These are phyloP conservation scores for Neomonachus schauinslandi DNA, from an alignment of 2,113 vertebrate genomes.

Conservation along the genomic window DNA sequence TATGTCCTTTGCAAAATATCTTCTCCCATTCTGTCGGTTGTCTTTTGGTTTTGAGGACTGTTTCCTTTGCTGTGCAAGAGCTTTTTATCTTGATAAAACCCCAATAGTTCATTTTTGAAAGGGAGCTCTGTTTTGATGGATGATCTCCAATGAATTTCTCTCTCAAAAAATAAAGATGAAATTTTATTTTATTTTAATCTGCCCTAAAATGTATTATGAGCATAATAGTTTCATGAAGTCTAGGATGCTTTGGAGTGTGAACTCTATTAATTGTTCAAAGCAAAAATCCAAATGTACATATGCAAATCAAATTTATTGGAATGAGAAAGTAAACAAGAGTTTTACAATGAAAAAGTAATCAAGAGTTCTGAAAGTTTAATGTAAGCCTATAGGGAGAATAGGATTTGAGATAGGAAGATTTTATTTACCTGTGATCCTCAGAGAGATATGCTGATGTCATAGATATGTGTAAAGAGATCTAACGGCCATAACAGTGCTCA, in stretches of 20 bases:
- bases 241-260: background rate
- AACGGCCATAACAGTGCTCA: background rate
- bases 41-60: too few relatives aligned
- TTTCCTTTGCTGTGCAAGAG: too few relatives aligned
- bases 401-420: background rate
- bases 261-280: background rate
- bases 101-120: background rate
- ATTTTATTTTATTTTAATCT: background rate
- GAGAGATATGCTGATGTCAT: background rate
- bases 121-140: background rate
- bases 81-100: too few relatives aligned
- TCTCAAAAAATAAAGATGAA: background rate
- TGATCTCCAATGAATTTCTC: background rate
- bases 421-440: background rate
- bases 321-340: background rate
- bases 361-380: background rate
- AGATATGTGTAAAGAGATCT: background rate
- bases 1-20: too few relatives aligned
- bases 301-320: background rate
- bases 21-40: too few relatives aligned
- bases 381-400: background rate
- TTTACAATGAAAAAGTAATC: background rate
- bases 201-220: background rate
- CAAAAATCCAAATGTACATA: background rate
- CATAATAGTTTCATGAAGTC: background rate